Conservation (phyloP, 2,888 invertebrate genomes). For the Pyrrhia umbra region DNA sequence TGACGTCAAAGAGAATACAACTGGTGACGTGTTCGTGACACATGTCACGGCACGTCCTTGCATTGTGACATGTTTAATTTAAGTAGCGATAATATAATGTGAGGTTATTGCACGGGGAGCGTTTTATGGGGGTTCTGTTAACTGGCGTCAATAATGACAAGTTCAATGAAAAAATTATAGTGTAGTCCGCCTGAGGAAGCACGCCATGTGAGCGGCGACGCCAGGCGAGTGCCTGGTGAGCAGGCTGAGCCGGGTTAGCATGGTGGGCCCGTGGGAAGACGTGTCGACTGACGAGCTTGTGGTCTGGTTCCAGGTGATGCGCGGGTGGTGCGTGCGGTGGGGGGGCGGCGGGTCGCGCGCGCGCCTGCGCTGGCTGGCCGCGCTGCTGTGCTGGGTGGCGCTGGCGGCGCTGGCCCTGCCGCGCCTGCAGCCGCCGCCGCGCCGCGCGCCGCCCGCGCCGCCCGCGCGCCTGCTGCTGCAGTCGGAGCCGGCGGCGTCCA, state of each 20-base stretch:
- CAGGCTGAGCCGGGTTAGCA: not conserved
- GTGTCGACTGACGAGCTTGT: slow-evolving; percentile 1
- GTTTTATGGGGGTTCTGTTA: slow-evolving; percentile 35
- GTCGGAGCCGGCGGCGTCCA: slow-evolving; percentile 70
- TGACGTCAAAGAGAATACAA: too few relatives aligned
- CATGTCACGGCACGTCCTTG: slow-evolving; percentile 14
- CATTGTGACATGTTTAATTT: slow-evolving; percentile 2
- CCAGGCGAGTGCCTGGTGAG: slow-evolving; percentile 18
- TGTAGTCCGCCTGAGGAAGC: not conserved
- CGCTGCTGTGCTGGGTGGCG: slow-evolving; percentile 83
- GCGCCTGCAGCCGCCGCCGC: slow-evolving; percentile 72
- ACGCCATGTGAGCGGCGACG: slow-evolving; percentile 34
- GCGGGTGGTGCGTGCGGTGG: slow-evolving; percentile 78
- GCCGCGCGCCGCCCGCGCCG: slow-evolving; percentile 65
- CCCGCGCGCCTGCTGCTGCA: slow-evolving; percentile 73
- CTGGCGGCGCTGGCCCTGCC: slow-evolving; percentile 80
- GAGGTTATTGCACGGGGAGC: slow-evolving; percentile 18
- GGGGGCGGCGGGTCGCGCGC: slow-evolving; percentile 74
- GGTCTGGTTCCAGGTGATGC: slow-evolving; percentile 78
- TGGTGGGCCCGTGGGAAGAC: not conserved
- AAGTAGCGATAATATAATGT: slow-evolving; percentile 33
- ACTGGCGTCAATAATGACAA: slow-evolving; percentile 20
- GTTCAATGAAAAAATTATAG: slow-evolving; percentile 35
- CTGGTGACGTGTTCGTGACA: not conserved
- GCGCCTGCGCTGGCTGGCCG: slow-evolving; percentile 82